These are phyloP conservation scores for Drosophila longiperda DNA, from an alignment of 2,888 invertebrate genomes.

Conservation along the genomic window DNA sequence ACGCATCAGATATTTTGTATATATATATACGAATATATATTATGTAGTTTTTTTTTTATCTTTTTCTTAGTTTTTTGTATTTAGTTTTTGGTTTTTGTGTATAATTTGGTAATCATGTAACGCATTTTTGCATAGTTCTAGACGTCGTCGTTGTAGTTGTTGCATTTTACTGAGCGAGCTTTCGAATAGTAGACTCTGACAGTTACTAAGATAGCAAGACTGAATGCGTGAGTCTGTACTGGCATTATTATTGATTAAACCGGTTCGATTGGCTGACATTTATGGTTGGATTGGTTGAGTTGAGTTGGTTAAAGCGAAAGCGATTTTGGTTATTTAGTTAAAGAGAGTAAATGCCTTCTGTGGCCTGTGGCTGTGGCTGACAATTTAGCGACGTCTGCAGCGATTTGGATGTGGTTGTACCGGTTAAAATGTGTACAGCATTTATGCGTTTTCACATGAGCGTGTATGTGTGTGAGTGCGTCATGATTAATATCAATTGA, in stretches of 20 bases:
- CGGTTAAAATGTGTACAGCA: constrained; percentile 12
- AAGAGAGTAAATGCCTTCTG: constrained; percentile 56
- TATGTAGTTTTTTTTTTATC: constrained; percentile 9
- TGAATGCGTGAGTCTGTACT: constrained; percentile 18
- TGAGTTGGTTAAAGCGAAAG: constrained; percentile 61
- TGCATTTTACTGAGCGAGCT: constrained; percentile 40
- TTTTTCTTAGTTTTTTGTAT: background rate
- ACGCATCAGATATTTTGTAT: constrained; percentile 42
- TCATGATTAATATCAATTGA: background rate
- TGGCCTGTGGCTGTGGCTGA: constrained; percentile 46
- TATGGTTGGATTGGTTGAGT: constrained; percentile 7
- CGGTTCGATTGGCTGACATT: constrained; percentile 10
- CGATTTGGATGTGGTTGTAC: constrained; percentile 4
- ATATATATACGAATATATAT: constrained; percentile 26
- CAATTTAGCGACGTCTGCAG: constrained; percentile 70
- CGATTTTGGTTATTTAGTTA: constrained; percentile 49
- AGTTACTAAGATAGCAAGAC: constrained; percentile 22
- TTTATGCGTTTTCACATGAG: constrained; percentile 3
- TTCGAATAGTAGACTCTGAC: constrained; percentile 21
- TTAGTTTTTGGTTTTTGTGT: constrained; percentile 2
- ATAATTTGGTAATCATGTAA: constrained; percentile 21
- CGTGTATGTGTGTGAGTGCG: constrained; percentile 3
- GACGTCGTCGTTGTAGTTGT: constrained; percentile 46
- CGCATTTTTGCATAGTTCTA: constrained; percentile 25
- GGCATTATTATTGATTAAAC: constrained; percentile 9